Conservation (phyloP, 2,113 vertebrate species). For the Alethe castanea region DNA sequence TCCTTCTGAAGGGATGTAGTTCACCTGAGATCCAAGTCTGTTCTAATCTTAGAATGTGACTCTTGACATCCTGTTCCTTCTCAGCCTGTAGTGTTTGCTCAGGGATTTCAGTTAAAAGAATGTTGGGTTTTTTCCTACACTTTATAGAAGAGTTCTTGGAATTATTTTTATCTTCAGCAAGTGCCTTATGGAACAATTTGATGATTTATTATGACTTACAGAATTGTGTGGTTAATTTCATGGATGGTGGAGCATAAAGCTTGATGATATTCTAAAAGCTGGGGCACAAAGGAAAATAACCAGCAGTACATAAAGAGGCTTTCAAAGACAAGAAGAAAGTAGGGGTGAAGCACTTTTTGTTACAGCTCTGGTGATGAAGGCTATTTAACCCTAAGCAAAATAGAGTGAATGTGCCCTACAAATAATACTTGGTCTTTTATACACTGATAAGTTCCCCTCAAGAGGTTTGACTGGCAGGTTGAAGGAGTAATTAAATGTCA, state of each 20-base stretch:
- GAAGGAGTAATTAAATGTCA: not conserved
- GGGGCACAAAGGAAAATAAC: not conserved
- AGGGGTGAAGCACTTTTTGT: not conserved
- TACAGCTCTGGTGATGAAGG: not conserved
- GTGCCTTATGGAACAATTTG: not conserved
- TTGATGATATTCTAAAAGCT: not conserved
- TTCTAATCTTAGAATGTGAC: not conserved
- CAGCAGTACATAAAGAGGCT: not conserved
- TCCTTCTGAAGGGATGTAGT: not conserved
- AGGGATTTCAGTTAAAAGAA: not conserved
- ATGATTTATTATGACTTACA: slow-evolving; percentile 30
- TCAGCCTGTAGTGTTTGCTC: slow-evolving; percentile 10
- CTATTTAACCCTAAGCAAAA: slow-evolving; percentile 13
- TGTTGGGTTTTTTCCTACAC: not conserved
- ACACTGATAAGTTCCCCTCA: not conserved
- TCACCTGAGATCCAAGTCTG: not conserved
- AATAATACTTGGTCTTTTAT: not conserved
- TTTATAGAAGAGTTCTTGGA: not conserved
- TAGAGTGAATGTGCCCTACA: not conserved
- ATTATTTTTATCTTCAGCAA: slow-evolving; percentile 27
- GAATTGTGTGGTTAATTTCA: slow-evolving; percentile 43
- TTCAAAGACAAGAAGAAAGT: not conserved
- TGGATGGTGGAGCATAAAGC: slow-evolving; percentile 26
- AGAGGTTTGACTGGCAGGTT: not conserved
- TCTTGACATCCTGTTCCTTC: slow-evolving; percentile 22